Percentiles rank a stretch among this genome's conserved stretches.
Evolutionary conservation across 2,797 vertebrate genomes (phyloP).

Genomic region (Gila robusta): DNA sequence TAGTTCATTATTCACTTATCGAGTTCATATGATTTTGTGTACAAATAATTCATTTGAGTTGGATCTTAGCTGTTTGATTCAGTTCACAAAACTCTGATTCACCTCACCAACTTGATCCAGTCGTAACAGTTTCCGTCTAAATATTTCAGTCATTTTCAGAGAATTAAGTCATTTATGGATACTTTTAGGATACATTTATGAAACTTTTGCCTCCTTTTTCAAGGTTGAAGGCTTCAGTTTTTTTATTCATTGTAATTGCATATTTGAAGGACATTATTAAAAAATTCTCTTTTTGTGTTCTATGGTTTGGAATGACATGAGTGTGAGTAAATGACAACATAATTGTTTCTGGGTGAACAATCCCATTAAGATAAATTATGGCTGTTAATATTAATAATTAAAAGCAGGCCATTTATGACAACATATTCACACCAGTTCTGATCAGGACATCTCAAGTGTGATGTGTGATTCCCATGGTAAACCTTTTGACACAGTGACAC

Average conservation of each 20-base stretch:
- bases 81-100: not conserved
- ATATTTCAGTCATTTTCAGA: not conserved
- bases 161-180: not conserved
- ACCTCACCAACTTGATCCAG: not conserved
- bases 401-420: not conserved
- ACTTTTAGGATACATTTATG: not conserved
- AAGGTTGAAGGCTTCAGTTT: not conserved
- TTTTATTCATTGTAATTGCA: not conserved
- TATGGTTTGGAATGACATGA: not conserved
- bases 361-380: not conserved
- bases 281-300: not conserved
- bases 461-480: not conserved
- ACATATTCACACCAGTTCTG: not conserved
- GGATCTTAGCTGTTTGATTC: not conserved
- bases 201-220: not conserved
- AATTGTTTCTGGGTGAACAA: not conserved
- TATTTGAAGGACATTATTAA: not conserved
- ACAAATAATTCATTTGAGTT: not conserved
- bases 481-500: constrained; percentile 19
- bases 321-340: not conserved
- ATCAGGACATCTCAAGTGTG: not conserved
- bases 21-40: not conserved
- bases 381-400: not conserved
- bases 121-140: not conserved
- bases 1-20: not conserved